phyloP scores from a whole-genome alignment of 2,113 vertebrate genomes.

The Danionella cerebrum region DNA sequence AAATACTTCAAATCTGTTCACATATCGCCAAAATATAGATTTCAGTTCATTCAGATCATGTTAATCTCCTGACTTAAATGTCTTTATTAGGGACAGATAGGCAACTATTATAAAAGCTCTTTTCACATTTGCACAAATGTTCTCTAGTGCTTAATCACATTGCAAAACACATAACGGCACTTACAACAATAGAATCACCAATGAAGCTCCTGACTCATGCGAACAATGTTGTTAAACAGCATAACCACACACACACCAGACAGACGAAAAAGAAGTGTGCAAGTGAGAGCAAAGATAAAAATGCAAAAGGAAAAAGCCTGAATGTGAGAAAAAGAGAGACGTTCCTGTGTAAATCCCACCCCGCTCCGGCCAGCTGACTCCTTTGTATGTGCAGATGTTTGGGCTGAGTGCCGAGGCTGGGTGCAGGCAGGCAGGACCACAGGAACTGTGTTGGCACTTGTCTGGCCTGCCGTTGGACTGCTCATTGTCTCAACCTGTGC shows the following conservation, averaged over 20 bases:
- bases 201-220: conserved; percentile 35
- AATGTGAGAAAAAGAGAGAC: conserved; percentile 45
- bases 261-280: background rate
- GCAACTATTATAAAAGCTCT: conserved; percentile 61
- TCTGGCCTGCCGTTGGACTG: conserved; percentile 68
- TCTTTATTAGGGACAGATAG: conserved; percentile 49
- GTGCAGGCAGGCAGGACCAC: conserved; percentile 62
- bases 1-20: conserved; percentile 67
- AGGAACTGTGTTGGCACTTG: conserved; percentile 85
- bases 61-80: conserved; percentile 49
- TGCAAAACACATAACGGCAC: conserved; percentile 54
- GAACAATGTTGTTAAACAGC: background rate
- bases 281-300: conserved; percentile 20
- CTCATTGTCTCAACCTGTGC: conserved; percentile 97
- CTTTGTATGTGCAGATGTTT: conserved; percentile 98
- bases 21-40: too few species aligned
- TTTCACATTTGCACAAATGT: conserved; percentile 19
- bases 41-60: background rate
- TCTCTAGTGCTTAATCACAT: conserved; percentile 51
- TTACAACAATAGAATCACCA: conserved; percentile 59
- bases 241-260: background rate
- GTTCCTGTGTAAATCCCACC: conserved; percentile 69
- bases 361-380: conserved; percentile 73
- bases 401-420: conserved; percentile 70
- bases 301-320: conserved; percentile 39